Evolutionary conservation across 2,888 invertebrate species (phyloP).

Genomic region (Ectemnius lituratus): DNA sequence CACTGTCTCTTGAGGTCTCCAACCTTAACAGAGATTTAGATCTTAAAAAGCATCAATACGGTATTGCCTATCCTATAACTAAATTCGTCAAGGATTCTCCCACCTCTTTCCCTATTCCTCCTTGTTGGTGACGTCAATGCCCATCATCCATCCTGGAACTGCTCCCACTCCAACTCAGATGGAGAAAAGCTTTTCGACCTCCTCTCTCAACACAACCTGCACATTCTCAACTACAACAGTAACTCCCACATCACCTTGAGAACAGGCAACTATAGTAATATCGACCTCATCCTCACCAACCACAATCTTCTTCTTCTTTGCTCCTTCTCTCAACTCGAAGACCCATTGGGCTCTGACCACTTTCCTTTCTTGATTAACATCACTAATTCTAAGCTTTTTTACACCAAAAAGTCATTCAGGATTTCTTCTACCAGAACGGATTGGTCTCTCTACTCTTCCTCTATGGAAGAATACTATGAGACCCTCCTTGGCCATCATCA

Average conservation of each 20-base stretch:
- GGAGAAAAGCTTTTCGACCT: neutral
- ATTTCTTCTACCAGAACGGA: neutral
- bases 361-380: neutral
- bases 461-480: neutral
- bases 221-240: neutral
- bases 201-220: neutral
- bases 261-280: neutral
- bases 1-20: no score
- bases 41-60: no score
- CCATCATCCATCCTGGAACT: neutral
- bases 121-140: no score
- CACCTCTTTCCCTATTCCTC: no score
- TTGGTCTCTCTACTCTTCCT: no score
- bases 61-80: no score
- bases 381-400: neutral
- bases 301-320: no score
- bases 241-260: neutral
- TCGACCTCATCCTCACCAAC: neutral
- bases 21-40: no score
- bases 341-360: constrained; percentile 9
- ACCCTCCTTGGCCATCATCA: neutral
- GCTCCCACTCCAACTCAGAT: neutral
- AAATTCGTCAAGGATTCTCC: no score
- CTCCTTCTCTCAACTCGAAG: neutral
- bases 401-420: constrained; percentile 1